These are phyloP conservation scores for Neodiprion pinetum DNA, from an alignment of 1,140 invertebrate genomes.

Conservation along the genomic window DNA sequence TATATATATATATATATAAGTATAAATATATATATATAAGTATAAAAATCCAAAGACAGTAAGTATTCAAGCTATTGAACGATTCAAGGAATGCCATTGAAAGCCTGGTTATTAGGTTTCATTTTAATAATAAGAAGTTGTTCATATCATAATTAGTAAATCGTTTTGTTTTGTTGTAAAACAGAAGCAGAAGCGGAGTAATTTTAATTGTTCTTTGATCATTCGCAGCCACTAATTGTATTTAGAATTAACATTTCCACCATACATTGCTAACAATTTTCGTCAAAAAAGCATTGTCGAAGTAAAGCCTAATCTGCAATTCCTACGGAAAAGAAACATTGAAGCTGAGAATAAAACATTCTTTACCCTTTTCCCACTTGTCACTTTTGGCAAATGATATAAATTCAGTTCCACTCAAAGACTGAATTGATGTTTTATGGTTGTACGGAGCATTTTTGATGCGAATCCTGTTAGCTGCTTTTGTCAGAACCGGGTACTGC, in stretches of 20 bases:
- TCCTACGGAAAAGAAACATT: too few species aligned
- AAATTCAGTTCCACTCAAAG: slow-evolving; percentile 68
- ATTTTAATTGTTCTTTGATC: too few species aligned
- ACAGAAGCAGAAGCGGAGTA: too few species aligned
- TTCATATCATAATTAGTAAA: too few species aligned
- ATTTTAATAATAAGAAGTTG: too few species aligned
- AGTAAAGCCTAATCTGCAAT: too few species aligned
- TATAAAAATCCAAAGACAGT: not conserved
- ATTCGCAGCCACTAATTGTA: not conserved
- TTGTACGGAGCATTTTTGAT: slow-evolving; percentile 70
- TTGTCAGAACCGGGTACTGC: slow-evolving; percentile 66
- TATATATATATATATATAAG: not conserved
- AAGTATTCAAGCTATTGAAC: too few species aligned
- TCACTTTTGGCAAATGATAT: slow-evolving; percentile 81
- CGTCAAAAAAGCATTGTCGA: too few species aligned
- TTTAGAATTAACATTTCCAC: slow-evolving; percentile 12
- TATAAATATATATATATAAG: slow-evolving; percentile 11
- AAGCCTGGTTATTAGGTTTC: too few species aligned
- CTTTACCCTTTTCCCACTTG: slow-evolving; percentile 73
- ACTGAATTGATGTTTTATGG: slow-evolving; percentile 66
- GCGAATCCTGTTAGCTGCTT: slow-evolving; percentile 68
- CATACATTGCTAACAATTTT: slow-evolving; percentile 28
- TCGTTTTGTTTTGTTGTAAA: too few species aligned
- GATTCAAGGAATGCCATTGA: too few species aligned
- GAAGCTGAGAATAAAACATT: slow-evolving; percentile 32